A percentile compares a stretch with the other conserved stretches of the same genome.
These are phyloP conservation scores for Pundamilia nyererei DNA, from an alignment of 2,113 vertebrate species.

Conservation along the genomic window DNA sequence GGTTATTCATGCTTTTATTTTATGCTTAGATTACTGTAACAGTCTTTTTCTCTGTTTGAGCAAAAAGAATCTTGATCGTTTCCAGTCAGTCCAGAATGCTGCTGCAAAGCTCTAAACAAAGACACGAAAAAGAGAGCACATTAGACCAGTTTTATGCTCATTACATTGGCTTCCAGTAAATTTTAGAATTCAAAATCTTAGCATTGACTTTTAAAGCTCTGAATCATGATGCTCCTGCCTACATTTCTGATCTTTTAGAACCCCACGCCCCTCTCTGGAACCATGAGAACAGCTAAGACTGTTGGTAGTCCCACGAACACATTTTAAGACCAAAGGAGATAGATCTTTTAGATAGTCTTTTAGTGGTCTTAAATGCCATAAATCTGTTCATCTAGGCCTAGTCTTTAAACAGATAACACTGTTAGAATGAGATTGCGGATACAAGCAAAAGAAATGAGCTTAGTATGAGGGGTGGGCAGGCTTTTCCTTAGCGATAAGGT, in stretches of 20 bases:
- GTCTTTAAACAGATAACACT: fast-evolving
- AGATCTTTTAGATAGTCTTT: background rate
- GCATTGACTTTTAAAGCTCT: background rate
- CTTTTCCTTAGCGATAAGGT: background rate
- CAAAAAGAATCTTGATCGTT: background rate
- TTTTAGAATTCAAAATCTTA: background rate
- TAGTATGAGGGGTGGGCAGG: background rate
- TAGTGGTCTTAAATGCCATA: background rate
- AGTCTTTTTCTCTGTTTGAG: background rate
- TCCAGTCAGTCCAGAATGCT: background rate
- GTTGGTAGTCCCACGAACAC: background rate
- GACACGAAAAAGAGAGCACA: background rate
- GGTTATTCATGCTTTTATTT: background rate
- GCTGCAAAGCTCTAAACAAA: background rate
- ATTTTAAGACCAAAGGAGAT: background rate
- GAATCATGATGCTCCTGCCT: background rate
- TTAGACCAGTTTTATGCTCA: background rate
- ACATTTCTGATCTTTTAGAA: background rate
- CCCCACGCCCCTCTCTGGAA: fast-evolving
- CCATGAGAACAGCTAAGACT: background rate
- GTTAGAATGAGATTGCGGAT: fast-evolving
- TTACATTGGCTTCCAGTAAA: fast-evolving
- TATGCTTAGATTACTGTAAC: background rate
- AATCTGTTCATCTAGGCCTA: background rate
- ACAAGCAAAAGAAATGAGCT: background rate